Conservation (phyloP, 2,797 vertebrate species). For the Morus bassanus region DNA sequence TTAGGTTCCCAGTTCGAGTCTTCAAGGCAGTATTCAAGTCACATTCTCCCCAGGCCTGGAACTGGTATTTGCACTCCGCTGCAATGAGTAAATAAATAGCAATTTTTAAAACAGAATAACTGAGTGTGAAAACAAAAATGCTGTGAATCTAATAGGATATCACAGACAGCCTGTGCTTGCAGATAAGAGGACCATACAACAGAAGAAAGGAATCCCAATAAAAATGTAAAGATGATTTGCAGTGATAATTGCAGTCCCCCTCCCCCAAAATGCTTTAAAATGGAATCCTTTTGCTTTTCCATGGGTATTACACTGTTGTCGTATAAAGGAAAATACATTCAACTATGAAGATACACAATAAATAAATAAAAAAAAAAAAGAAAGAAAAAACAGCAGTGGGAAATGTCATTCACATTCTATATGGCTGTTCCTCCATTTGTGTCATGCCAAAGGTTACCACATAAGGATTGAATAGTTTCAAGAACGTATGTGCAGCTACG, state of each 20-base stretch:
- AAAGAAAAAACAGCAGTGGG: neutral
- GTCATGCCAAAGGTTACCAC: neutral
- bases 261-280: neutral
- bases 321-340: neutral
- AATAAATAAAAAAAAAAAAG: neutral
- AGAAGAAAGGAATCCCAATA: neutral
- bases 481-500: neutral
- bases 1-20: slow-evolving; percentile 89
- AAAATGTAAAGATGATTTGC: neutral
- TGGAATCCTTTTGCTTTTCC: neutral
- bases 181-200: neutral
- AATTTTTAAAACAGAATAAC: neutral
- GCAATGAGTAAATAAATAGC: neutral
- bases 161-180: neutral
- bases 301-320: neutral
- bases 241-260: neutral
- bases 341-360: neutral
- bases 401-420: neutral
- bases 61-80: slow-evolving; percentile 97
- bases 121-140: neutral
- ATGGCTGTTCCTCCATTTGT: neutral
- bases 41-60: slow-evolving; percentile 95
- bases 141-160: neutral
- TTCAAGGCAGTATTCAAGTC: slow-evolving; percentile 90
- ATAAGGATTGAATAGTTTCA: neutral